A percentile compares a stretch with the other conserved stretches of the same genome.
phyloP scores from a whole-genome alignment of 2,113 vertebrate genomes.

The Rhea americana region DNA sequence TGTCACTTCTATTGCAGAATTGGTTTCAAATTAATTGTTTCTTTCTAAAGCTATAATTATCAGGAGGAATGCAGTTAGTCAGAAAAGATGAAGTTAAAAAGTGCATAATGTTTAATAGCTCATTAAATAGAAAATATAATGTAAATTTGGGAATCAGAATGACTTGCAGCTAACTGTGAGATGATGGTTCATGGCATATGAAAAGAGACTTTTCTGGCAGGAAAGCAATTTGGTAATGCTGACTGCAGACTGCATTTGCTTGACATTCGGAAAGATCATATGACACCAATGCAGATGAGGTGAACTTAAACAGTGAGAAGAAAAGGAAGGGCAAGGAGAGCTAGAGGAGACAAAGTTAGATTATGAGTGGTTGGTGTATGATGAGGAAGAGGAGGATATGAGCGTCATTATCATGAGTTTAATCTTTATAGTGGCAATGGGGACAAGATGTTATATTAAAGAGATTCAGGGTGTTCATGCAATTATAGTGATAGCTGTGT shows the following conservation, averaged over 20 bases:
- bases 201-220: conserved; percentile 52
- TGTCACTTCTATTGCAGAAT: conserved; percentile 18
- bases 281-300: conserved; percentile 58
- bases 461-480: neutral
- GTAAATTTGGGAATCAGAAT: conserved; percentile 45
- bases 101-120: conserved; percentile 48
- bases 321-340: conserved; percentile 34
- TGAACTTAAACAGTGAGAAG: conserved; percentile 11
- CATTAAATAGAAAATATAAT: conserved; percentile 63
- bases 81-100: conserved; percentile 44
- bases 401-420: neutral
- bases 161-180: conserved; percentile 44
- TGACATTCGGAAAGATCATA: conserved; percentile 62
- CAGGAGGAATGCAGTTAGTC: conserved; percentile 46
- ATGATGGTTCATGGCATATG: conserved; percentile 42
- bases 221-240: conserved; percentile 54
- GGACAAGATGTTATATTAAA: neutral
- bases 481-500: neutral
- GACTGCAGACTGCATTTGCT: conserved; percentile 56
- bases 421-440: neutral
- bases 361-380: neutral
- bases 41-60: conserved; percentile 57
- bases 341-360: conserved; percentile 45
- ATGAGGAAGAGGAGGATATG: neutral
- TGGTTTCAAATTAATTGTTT: conserved; percentile 65